These are phyloP conservation scores for Psilopsiagon aymara DNA, from an alignment of 2,113 vertebrate species.

Conservation along the genomic window DNA sequence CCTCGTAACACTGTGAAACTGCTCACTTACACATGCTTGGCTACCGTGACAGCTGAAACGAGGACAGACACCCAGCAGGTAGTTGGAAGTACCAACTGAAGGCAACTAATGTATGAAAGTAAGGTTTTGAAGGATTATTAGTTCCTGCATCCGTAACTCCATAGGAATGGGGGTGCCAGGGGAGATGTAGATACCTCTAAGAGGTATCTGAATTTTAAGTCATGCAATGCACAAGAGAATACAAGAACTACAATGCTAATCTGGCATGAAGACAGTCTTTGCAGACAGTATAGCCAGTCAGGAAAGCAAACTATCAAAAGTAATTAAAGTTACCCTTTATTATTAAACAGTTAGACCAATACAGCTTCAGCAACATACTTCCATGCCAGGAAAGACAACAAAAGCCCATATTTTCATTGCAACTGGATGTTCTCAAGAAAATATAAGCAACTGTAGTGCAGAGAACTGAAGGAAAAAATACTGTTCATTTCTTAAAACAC, in stretches of 20 bases:
- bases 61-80: not conserved
- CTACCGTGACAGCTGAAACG: not conserved
- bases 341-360: not conserved
- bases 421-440: not conserved
- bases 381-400: not conserved
- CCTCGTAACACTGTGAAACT: not conserved
- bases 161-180: not conserved
- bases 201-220: not conserved
- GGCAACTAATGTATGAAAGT: not conserved
- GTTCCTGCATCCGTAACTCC: not conserved
- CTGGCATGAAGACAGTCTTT: not conserved
- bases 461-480: not conserved
- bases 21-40: rapidly evolving
- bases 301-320: not conserved
- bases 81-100: not conserved
- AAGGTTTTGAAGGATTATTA: not conserved
- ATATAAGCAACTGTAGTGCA: not conserved
- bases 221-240: not conserved
- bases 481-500: not conserved
- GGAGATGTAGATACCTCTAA: not conserved
- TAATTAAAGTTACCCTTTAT: not conserved
- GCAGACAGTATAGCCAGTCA: not conserved
- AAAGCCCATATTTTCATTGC: not conserved
- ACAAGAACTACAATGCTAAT: not conserved
- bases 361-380: not conserved